Evolutionary conservation across 1,140 invertebrate genomes (phyloP).

Genomic region (Drosophila tsacasi): DNA sequence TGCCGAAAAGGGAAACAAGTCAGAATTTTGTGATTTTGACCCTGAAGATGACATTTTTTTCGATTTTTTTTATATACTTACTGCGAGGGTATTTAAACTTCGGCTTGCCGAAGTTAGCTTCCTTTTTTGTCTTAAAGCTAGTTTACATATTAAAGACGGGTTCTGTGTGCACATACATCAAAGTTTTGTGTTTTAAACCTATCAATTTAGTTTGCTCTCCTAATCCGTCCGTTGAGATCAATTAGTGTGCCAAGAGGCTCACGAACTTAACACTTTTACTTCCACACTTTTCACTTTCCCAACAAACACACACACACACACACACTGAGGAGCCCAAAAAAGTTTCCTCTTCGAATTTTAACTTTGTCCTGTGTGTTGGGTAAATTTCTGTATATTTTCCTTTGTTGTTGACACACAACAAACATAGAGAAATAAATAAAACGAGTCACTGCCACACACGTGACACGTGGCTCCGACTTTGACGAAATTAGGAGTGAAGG

Average conservation of each 20-base stretch:
- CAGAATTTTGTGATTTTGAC: no score
- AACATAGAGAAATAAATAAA: background rate
- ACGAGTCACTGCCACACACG: conserved; percentile 24
- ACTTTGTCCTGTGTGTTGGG: conserved; percentile 20
- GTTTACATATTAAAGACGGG: background rate
- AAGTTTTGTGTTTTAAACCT: conserved; percentile 64
- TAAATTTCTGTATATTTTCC: conserved; percentile 42
- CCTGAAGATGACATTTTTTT: no score
- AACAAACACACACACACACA: no score
- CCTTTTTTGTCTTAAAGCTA: background rate
- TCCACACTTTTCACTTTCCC: conserved; percentile 19
- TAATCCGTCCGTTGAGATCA: conserved; percentile 74
- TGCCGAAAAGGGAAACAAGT: no score
- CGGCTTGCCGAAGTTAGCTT: no score
- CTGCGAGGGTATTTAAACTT: no score
- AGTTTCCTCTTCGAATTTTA: conserved; percentile 18
- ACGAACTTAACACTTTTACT: conserved; percentile 41
- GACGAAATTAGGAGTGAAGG: background rate
- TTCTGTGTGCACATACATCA: conserved; percentile 49
- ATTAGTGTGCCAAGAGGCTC: conserved; percentile 58
- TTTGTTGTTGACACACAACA: conserved; percentile 34
- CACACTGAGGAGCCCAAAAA: background rate
- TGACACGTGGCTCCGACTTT: conserved; percentile 10
- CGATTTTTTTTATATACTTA: no score
- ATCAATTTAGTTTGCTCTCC: conserved; percentile 65